These are phyloP conservation scores for Holacanthus passer DNA, from an alignment of 2,113 vertebrate genomes.

Conservation along the genomic window DNA sequence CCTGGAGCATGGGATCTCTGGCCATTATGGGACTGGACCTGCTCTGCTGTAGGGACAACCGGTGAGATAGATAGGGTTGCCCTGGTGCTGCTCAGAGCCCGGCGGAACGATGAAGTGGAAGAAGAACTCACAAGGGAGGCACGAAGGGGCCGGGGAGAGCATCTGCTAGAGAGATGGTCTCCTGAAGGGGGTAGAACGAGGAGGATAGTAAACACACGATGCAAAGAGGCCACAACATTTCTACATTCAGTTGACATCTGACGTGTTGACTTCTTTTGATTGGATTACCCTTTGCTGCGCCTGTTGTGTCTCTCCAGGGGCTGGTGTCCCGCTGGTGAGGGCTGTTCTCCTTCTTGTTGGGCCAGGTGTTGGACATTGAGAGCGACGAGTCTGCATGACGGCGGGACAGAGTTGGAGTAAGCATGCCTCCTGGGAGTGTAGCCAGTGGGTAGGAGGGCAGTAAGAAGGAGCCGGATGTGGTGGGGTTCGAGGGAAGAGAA, in stretches of 20 bases:
- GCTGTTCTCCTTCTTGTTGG: slow-evolving; percentile 85
- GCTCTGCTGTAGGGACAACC: slow-evolving; percentile 71
- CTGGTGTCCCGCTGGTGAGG: slow-evolving; percentile 72
- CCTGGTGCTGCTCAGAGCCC: slow-evolving; percentile 83
- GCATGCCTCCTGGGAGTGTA: slow-evolving; percentile 80
- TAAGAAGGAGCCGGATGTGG: slow-evolving; percentile 83
- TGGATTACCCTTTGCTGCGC: slow-evolving; percentile 69
- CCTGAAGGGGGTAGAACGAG: slow-evolving; percentile 46
- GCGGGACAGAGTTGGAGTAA: slow-evolving; percentile 81
- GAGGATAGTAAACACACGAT: not conserved
- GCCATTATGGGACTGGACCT: slow-evolving; percentile 72
- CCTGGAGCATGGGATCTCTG: slow-evolving; percentile 71
- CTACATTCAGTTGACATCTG: not conserved
- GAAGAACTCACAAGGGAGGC: slow-evolving; percentile 82
- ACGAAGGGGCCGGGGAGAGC: slow-evolving; percentile 81
- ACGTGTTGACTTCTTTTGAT: not conserved
- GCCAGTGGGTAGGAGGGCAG: slow-evolving; percentile 90
- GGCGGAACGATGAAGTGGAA: slow-evolving; percentile 80
- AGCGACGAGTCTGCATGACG: slow-evolving; percentile 79
- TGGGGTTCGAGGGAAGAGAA: slow-evolving; percentile 78
- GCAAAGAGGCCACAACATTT: not conserved
- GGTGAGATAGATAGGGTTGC: slow-evolving; percentile 75
- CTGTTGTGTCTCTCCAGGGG: slow-evolving; percentile 80
- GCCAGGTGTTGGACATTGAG: slow-evolving; percentile 93
- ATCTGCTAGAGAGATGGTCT: slow-evolving; percentile 60